These are phyloP conservation scores for Callochromis pleurospilus DNA, from an alignment of 2,113 vertebrate genomes.

Conservation along the genomic window DNA sequence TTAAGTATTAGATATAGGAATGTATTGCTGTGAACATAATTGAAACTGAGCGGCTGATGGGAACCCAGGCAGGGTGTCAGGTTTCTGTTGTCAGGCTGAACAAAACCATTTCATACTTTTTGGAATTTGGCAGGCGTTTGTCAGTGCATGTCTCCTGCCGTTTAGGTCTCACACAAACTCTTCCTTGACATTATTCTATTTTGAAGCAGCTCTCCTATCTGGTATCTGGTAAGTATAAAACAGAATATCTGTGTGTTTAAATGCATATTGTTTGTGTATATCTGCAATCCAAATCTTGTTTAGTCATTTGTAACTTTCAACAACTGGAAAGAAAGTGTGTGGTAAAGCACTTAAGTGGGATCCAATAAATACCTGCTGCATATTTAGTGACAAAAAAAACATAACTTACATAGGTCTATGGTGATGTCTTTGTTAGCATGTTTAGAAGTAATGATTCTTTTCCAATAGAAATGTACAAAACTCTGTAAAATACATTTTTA, in stretches of 20 bases:
- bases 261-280: neutral
- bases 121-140: neutral
- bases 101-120: neutral
- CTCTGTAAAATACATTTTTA: neutral
- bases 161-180: neutral
- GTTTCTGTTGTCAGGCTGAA: neutral
- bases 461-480: neutral
- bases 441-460: neutral
- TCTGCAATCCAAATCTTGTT: accelerated
- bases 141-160: neutral
- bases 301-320: accelerated
- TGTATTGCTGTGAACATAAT: neutral
- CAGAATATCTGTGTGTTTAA: neutral
- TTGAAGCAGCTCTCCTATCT: neutral
- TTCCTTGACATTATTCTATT: neutral
- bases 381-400: neutral
- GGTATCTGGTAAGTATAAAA: neutral
- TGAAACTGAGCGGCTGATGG: neutral
- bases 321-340: neutral
- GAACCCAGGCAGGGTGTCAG: neutral
- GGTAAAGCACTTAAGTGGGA: neutral
- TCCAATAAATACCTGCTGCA: neutral
- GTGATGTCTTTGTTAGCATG: neutral
- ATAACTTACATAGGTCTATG: neutral
- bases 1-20: neutral